These are phyloP conservation scores for Helicolenus hilgendorfi DNA, from an alignment of 2,797 vertebrate genomes.

Conservation along the genomic window DNA sequence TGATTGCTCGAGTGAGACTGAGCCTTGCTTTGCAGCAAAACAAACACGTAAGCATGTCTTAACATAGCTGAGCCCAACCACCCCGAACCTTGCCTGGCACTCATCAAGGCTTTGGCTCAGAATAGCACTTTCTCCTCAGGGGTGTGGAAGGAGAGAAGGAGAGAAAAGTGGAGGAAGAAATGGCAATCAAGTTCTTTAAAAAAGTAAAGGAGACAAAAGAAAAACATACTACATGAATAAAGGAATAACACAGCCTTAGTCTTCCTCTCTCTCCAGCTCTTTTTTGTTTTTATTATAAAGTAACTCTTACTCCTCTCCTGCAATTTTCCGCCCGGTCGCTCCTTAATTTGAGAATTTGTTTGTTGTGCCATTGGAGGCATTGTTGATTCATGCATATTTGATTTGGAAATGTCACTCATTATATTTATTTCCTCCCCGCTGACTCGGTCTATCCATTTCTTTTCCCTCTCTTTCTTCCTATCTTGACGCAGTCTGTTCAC, in stretches of 20 bases:
- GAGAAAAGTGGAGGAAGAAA: not conserved
- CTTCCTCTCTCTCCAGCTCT: conserved; percentile 3
- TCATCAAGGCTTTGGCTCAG: conserved; percentile 65
- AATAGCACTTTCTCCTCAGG: conserved; percentile 51
- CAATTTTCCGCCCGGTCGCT: conserved; percentile 81
- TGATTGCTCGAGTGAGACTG: conserved; percentile 76
- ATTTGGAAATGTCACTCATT: conserved; percentile 85
- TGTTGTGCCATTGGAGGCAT: conserved; percentile 75
- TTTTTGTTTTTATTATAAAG: conserved; percentile 54
- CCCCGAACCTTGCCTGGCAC: conserved; percentile 55
- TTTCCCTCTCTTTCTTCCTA: conserved; percentile 10
- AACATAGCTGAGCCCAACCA: conserved; percentile 66
- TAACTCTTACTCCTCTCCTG: conserved; percentile 55
- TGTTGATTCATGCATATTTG: conserved; percentile 86
- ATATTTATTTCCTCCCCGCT: conserved; percentile 67
- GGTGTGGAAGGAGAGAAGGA: not conserved
- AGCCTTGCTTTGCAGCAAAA: conserved; percentile 70
- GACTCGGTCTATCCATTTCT: conserved; percentile 21
- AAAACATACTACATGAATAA: not conserved
- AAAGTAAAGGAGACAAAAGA: not conserved
- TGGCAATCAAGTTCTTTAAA: conserved; percentile 5
- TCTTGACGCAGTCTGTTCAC: conserved; percentile 46
- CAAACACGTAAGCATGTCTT: conserved; percentile 75
- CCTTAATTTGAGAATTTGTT: conserved; percentile 79
- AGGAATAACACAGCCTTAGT: not conserved